Evolutionary conservation across 2,113 vertebrate genomes (phyloP).

Genomic region (Amazona vittata): DNA sequence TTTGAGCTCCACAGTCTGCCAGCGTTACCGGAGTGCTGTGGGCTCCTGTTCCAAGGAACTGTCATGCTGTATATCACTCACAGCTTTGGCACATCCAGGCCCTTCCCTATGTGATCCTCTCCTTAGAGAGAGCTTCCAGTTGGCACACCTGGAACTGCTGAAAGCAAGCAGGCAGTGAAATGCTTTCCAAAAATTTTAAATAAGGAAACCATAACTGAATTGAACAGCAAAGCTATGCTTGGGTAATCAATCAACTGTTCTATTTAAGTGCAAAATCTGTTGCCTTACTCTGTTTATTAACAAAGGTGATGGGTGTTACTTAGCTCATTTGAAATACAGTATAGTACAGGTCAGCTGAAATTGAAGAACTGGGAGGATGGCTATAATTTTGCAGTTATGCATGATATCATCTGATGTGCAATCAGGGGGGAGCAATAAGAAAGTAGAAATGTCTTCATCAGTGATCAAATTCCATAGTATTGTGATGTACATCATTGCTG

Average conservation of each 20-base stretch:
- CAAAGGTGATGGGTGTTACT: neutral
- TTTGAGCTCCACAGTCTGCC: neutral
- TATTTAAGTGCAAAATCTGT: neutral
- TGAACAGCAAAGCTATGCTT: neutral
- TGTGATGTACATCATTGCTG: neutral
- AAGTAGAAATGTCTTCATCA: neutral
- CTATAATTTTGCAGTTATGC: neutral
- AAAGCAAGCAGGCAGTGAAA: neutral
- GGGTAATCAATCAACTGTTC: neutral
- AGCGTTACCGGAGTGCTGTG: neutral
- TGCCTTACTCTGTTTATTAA: neutral
- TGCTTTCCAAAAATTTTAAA: neutral
- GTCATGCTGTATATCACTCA: neutral
- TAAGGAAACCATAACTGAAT: neutral
- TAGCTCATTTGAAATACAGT: neutral
- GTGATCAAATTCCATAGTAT: rapidly evolving
- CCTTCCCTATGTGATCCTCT: neutral
- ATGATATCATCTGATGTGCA: rapidly evolving
- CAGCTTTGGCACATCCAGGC: neutral
- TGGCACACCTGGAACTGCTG: neutral
- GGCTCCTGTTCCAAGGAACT: neutral
- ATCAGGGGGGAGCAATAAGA: neutral
- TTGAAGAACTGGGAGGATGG: neutral
- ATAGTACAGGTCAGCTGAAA: neutral
- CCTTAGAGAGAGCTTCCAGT: neutral